A percentile compares a stretch with the other conserved stretches of the same genome.
Evolutionary conservation across 2,113 vertebrate species (phyloP).

Genomic region (Antennarius striatus): DNA sequence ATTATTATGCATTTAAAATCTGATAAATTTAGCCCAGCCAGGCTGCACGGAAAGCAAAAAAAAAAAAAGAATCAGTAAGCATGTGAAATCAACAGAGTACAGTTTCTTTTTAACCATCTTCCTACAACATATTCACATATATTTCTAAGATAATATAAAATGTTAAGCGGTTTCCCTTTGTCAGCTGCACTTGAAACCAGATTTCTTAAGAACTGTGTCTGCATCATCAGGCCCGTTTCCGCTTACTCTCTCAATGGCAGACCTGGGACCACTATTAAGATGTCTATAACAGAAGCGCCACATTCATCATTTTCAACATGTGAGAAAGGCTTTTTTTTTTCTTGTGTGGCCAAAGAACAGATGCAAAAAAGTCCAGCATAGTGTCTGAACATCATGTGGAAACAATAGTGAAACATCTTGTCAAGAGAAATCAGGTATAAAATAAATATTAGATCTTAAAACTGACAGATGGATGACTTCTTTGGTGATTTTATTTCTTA

Average conservation of each 20-base stretch:
- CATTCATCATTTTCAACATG: constrained; percentile 55
- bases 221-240: constrained; percentile 58
- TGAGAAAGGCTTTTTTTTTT: constrained; percentile 39
- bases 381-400: constrained; percentile 20
- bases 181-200: constrained; percentile 49
- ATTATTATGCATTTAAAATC: constrained; percentile 51
- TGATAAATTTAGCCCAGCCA: constrained; percentile 22
- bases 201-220: constrained; percentile 40
- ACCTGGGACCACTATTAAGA: constrained; percentile 62
- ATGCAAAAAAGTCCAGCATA: background rate
- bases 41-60: background rate
- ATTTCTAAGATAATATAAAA: constrained; percentile 31
- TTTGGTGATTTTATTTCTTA: constrained; percentile 28
- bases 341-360: constrained; percentile 11
- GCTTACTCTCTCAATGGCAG: constrained; percentile 57
- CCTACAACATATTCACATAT: constrained; percentile 26
- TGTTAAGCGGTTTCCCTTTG: constrained; percentile 33
- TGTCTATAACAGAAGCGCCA: constrained; percentile 69
- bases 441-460: background rate
- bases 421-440: background rate
- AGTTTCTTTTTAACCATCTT: too few relatives aligned
- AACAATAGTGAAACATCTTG: background rate
- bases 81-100: background rate
- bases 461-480: too few relatives aligned
- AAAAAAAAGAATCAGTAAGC: background rate